Percentiles rank a stretch among this genome's conserved stretches.
These are phyloP conservation scores for Lissocephala sabroskyi DNA, from an alignment of 2,888 invertebrate species.

Conservation along the genomic window DNA sequence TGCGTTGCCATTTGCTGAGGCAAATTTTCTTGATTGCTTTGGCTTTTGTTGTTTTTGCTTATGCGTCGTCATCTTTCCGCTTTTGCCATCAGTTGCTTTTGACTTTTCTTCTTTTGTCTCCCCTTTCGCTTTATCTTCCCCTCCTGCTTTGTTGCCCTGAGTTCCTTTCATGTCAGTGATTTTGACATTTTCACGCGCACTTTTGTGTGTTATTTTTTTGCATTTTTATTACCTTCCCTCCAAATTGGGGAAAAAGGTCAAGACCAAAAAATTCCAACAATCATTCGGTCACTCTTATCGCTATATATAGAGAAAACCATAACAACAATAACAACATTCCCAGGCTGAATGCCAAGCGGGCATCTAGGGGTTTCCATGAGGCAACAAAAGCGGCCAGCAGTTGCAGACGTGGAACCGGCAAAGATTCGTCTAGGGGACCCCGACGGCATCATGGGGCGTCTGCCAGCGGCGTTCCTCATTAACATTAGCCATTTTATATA, in stretches of 20 bases:
- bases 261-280: constrained; percentile 2
- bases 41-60: constrained; percentile 51
- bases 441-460: no score
- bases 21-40: constrained; percentile 56
- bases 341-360: no score
- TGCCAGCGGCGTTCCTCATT: constrained; percentile 15
- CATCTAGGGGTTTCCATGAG: no score
- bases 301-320: constrained; percentile 27
- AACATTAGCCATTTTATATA: constrained; percentile 13
- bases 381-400: no score
- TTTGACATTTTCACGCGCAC: constrained; percentile 61
- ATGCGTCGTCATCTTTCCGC: constrained; percentile 29
- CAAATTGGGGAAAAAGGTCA: constrained; percentile 43
- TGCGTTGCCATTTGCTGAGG: constrained; percentile 53
- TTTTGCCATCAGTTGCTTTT: no score
- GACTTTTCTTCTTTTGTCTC: no score
- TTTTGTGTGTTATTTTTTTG: constrained; percentile 27
- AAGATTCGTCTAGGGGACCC: no score
- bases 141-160: background rate
- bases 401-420: no score
- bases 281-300: background rate
- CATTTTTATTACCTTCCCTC: constrained; percentile 7
- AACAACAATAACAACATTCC: constrained; percentile 5
- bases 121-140: constrained; percentile 8
- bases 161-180: constrained; percentile 35